phyloP scores from a whole-genome alignment of 2,888 invertebrate species.

The Platerodrilus igneus region DNA sequence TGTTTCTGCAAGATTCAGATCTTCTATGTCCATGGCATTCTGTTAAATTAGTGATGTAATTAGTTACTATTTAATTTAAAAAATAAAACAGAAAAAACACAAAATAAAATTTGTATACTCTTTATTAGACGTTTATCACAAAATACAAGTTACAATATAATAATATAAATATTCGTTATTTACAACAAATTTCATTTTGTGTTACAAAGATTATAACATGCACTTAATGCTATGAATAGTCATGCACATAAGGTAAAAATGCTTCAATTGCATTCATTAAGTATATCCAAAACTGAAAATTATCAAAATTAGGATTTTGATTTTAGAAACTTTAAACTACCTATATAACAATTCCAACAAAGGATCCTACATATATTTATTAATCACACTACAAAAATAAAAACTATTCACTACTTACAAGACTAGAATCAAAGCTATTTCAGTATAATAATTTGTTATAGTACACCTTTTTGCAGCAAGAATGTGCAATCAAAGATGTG shows the following conservation, averaged over 20 bases:
- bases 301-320: conserved; percentile 10
- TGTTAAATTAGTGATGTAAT: too few relatives aligned
- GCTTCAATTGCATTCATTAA: conserved; percentile 17
- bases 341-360: too few relatives aligned
- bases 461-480: too few relatives aligned
- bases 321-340: too few relatives aligned
- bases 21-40: conserved; percentile 38
- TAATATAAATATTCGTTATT: conserved; percentile 9
- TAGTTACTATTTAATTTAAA: too few relatives aligned
- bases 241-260: conserved; percentile 13
- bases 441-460: too few relatives aligned
- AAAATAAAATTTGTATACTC: conserved; percentile 37
- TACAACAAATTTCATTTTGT: conserved; percentile 35
- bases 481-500: too few relatives aligned
- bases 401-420: too few relatives aligned
- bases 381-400: too few relatives aligned
- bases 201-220: conserved; percentile 14
- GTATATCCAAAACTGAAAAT: conserved; percentile 21
- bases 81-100: too few relatives aligned
- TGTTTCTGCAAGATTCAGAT: conserved; percentile 39
- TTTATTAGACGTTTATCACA: conserved; percentile 35
- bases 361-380: too few relatives aligned
- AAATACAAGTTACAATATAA: conserved; percentile 12
- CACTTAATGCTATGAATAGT: conserved; percentile 13
- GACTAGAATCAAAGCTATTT: too few relatives aligned